These are phyloP conservation scores for Ischnura elegans DNA, from an alignment of 2,888 invertebrate genomes.

Conservation along the genomic window DNA sequence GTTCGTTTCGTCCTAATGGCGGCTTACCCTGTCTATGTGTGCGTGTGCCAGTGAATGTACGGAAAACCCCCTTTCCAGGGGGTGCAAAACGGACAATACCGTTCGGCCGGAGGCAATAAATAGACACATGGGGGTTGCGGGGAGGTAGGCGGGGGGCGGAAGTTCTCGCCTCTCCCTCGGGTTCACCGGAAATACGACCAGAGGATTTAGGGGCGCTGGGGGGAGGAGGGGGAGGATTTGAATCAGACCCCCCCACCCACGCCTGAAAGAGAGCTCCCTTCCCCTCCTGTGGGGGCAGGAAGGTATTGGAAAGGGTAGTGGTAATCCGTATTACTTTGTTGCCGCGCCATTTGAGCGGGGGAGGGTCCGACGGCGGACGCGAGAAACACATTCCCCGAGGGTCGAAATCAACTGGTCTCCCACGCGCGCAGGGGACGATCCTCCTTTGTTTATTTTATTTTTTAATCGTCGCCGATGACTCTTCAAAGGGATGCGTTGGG, in stretches of 20 bases:
- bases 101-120: constrained; percentile 1
- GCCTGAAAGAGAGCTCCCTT: background rate
- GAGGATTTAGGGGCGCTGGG: background rate
- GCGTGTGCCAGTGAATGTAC: too few relatives aligned
- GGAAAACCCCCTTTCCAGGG: too few relatives aligned
- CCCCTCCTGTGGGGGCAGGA: too few relatives aligned
- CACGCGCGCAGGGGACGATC: background rate
- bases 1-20: too few relatives aligned
- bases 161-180: background rate
- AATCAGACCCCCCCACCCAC: background rate
- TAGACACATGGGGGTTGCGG: background rate
- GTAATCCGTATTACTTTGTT: background rate
- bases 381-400: too few relatives aligned
- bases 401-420: background rate
- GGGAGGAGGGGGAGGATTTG: background rate
- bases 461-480: too few relatives aligned
- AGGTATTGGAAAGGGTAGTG: background rate
- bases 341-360: constrained; percentile 5
- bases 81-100: background rate
- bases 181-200: background rate
- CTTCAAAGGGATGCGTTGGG: too few relatives aligned
- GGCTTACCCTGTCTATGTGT: too few relatives aligned
- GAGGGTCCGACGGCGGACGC: background rate
- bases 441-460: too few relatives aligned
- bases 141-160: too few relatives aligned